Evolutionary conservation across 2,113 vertebrate genomes (phyloP).

Genomic region (Menidia beryllina): DNA sequence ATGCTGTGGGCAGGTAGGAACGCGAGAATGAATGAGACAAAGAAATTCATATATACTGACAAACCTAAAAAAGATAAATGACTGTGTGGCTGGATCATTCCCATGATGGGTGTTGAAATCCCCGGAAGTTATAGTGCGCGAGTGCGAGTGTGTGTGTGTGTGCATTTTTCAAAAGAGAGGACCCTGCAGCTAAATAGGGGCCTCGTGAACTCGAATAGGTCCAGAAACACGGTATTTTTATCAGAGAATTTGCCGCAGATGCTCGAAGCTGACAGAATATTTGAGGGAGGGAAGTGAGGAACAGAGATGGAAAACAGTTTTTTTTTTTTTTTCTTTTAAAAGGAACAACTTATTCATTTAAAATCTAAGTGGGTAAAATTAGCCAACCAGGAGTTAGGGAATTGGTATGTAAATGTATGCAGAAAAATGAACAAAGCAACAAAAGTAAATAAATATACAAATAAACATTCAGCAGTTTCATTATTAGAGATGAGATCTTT

Average conservation of each 20-base stretch:
- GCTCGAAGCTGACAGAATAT: conserved; percentile 71
- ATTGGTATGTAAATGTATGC: conserved; percentile 13
- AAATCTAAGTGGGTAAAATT: conserved; percentile 12
- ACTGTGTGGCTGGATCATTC: conserved; percentile 50
- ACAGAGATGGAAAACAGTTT: conserved; percentile 17
- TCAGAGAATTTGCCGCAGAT: conserved; percentile 75
- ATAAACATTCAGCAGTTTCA: conserved; percentile 39
- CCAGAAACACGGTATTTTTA: conserved; percentile 73
- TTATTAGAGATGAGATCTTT: conserved; percentile 47
- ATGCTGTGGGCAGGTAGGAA: conserved; percentile 20
- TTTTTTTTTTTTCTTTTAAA: no score
- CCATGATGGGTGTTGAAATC: conserved; percentile 57
- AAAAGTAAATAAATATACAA: background rate
- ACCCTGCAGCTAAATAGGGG: conserved; percentile 71
- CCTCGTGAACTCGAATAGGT: conserved; percentile 74
- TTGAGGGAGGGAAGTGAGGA: conserved; percentile 36
- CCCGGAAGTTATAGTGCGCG: no score
- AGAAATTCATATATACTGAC: conserved; percentile 45
- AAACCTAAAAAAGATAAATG: conserved; percentile 52
- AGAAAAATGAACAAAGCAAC: background rate
- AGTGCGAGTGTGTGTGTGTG: conserved; percentile 36
- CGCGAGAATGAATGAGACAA: conserved; percentile 7
- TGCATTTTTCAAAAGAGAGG: conserved; percentile 56
- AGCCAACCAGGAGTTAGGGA: conserved; percentile 2
- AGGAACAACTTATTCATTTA: conserved; percentile 34